phyloP scores from a whole-genome alignment of 2,113 vertebrate genomes.

The Hippocampus guttulatus region DNA sequence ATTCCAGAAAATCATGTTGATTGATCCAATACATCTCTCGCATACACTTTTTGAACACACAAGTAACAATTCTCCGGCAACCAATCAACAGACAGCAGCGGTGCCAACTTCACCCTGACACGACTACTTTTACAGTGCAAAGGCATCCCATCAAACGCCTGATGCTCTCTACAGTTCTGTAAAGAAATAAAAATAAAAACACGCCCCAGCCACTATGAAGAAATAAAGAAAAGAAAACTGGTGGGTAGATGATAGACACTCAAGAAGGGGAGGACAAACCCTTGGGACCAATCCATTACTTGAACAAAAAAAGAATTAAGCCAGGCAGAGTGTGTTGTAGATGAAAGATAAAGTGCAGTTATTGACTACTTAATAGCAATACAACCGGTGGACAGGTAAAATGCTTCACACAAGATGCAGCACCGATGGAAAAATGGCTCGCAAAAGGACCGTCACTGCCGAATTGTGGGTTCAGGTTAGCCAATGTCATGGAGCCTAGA shows the following conservation, averaged over 20 bases:
- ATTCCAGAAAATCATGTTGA: no score
- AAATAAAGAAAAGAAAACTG: no score
- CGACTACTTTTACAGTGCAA: not conserved
- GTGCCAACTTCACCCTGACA: not conserved
- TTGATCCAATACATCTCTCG: no score
- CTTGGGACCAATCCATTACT: not conserved
- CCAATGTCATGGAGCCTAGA: slow-evolving; percentile 20
- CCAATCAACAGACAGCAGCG: not conserved
- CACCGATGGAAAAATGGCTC: slow-evolving; percentile 15
- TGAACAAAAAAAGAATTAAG: slow-evolving; percentile 11
- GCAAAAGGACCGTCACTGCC: slow-evolving; percentile 18
- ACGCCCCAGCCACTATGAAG: not conserved
- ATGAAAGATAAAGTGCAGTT: slow-evolving; percentile 4
- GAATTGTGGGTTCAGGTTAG: slow-evolving; percentile 21
- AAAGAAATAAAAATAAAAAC: not conserved
- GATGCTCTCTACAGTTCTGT: not conserved
- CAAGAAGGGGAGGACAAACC: not conserved
- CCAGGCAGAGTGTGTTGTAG: not conserved
- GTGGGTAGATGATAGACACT: not conserved
- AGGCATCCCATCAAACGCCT: not conserved
- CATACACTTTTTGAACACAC: no score
- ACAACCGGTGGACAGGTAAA: slow-evolving; percentile 1
- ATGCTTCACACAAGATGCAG: slow-evolving; percentile 7
- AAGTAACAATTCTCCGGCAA: not conserved
- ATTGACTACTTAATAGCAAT: slow-evolving; percentile 4